Evolutionary conservation across 2,113 vertebrate species (phyloP).

Genomic region (Patagioenas fasciata): DNA sequence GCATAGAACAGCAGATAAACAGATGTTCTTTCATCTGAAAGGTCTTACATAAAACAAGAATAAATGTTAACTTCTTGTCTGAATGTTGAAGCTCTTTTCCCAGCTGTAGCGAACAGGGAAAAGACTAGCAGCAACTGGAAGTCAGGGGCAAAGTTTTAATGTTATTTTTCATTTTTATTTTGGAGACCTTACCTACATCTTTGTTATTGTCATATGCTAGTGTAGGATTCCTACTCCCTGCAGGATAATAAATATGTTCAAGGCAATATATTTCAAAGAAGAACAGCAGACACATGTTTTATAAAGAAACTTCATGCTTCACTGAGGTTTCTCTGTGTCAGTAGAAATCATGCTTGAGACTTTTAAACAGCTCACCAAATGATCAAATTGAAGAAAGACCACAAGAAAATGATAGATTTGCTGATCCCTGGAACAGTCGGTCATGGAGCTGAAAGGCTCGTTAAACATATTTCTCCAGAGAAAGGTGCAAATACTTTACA

Average conservation of each 20-base stretch:
- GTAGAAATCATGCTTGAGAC: neutral
- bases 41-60: neutral
- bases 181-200: neutral
- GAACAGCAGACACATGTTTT: neutral
- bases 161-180: neutral
- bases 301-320: neutral
- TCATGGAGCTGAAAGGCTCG: neutral
- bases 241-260: neutral
- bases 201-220: neutral
- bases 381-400: neutral
- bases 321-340: neutral
- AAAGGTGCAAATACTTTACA: slow-evolving; percentile 1
- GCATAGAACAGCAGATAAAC: neutral
- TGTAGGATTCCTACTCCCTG: neutral
- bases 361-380: neutral
- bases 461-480: slow-evolving; percentile 17
- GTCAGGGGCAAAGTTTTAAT: neutral
- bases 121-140: neutral
- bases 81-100: neutral
- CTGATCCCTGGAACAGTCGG: neutral
- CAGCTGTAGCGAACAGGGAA: neutral
- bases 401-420: neutral
- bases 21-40: neutral
- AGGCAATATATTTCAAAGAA: neutral
- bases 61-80: neutral